phyloP scores from a whole-genome alignment of 2,888 invertebrate genomes.

The Seira sanloemensis region DNA sequence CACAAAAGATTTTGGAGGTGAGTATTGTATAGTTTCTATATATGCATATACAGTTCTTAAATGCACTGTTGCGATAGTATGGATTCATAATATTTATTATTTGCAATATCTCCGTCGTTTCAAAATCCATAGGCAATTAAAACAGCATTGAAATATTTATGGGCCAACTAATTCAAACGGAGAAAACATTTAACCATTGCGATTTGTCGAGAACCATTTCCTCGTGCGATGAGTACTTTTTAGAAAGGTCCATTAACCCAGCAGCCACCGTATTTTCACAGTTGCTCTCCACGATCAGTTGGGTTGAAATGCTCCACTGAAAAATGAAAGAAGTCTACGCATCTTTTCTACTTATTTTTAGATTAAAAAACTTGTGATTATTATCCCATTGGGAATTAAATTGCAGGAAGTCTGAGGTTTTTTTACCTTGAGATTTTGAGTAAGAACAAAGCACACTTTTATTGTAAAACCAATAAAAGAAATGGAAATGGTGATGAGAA shows the following conservation, averaged over 20 bases:
- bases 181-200: too few species aligned
- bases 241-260: too few species aligned
- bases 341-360: slow-evolving; percentile 16
- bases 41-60: too few species aligned
- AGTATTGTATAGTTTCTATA: too few species aligned
- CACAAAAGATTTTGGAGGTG: neutral
- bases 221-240: too few species aligned
- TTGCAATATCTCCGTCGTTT: neutral
- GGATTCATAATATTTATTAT: too few species aligned
- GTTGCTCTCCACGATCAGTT: slow-evolving; percentile 6
- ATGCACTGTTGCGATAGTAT: too few species aligned
- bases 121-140: slow-evolving; percentile 3
- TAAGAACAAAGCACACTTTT: slow-evolving; percentile 10
- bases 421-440: neutral
- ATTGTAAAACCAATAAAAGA: slow-evolving; percentile 50
- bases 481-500: slow-evolving; percentile 30
- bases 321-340: slow-evolving; percentile 5
- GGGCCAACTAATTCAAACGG: too few species aligned
- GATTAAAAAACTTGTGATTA: slow-evolving; percentile 41
- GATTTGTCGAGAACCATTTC: too few species aligned
- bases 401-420: slow-evolving; percentile 24
- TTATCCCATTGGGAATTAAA: slow-evolving; percentile 38
- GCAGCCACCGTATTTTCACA: neutral
- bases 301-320: neutral
- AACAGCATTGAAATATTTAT: neutral